These are phyloP conservation scores for Steinernema carpocapsae DNA, from an alignment of 2,888 invertebrate species.

Conservation along the genomic window DNA sequence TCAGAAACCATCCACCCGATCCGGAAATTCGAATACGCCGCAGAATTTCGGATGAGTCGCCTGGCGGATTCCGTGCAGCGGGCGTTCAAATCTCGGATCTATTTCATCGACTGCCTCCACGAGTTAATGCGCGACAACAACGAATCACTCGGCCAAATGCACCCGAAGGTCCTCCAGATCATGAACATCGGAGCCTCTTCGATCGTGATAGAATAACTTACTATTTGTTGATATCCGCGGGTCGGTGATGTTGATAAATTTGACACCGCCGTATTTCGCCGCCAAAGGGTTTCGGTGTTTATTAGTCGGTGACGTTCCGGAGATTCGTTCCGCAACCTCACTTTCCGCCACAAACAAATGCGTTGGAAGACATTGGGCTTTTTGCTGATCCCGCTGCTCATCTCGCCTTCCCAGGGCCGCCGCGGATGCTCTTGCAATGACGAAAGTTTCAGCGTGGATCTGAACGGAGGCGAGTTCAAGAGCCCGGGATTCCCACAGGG, in stretches of 20 bases:
- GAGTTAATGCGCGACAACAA: slow-evolving; percentile 51
- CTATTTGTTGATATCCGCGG: slow-evolving; percentile 11
- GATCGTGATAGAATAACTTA: slow-evolving; percentile 15
- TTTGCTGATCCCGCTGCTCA: too few relatives aligned
- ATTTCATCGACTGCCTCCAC: slow-evolving; percentile 36
- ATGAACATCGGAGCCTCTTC: slow-evolving; percentile 21
- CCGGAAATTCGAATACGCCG: slow-evolving; percentile 51
- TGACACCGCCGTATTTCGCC: slow-evolving; percentile 1
- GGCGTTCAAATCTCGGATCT: slow-evolving; percentile 18
- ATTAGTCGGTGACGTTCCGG: too few relatives aligned
- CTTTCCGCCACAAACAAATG: too few relatives aligned
- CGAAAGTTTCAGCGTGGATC: slow-evolving; percentile 23
- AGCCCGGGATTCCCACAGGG: slow-evolving; percentile 3
- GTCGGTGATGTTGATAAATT: background rate
- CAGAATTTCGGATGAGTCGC: slow-evolving; percentile 36
- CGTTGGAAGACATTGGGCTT: too few relatives aligned
- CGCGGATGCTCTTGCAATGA: background rate
- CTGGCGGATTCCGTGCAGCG: slow-evolving; percentile 37
- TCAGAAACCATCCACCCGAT: slow-evolving; percentile 53
- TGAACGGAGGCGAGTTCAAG: slow-evolving; percentile 2
- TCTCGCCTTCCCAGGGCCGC: too few relatives aligned
- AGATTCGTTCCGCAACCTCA: too few relatives aligned
- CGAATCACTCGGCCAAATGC: slow-evolving; percentile 52
- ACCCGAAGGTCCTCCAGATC: slow-evolving; percentile 48
- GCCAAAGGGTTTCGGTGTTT: background rate